These are phyloP conservation scores for Oryzias sinensis DNA, from an alignment of 2,797 vertebrate genomes.

Conservation along the genomic window DNA sequence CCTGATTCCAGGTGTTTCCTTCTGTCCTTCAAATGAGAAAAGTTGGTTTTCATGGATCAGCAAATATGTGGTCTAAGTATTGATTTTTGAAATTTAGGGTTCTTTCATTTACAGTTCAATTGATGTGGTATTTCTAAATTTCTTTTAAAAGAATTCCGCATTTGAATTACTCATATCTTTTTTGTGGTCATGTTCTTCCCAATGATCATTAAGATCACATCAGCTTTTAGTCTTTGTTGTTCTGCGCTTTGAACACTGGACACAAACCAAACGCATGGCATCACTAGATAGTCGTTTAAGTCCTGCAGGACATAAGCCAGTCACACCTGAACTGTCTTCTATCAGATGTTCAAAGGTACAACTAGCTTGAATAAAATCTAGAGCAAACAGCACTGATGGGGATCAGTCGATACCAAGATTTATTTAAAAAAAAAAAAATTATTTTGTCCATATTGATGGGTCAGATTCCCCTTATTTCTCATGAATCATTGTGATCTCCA, in stretches of 20 bases:
- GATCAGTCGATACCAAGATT: too few species aligned
- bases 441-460: too few species aligned
- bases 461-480: too few species aligned
- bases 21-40: slow-evolving; percentile 14
- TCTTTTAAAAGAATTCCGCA: slow-evolving; percentile 3
- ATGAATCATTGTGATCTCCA: too few species aligned
- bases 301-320: not conserved
- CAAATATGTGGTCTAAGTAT: slow-evolving; percentile 1
- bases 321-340: too few species aligned
- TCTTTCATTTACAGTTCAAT: slow-evolving; percentile 11
- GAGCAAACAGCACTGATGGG: too few species aligned
- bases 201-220: not conserved
- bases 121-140: not conserved
- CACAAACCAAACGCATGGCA: not conserved
- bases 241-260: not conserved
- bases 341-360: too few species aligned
- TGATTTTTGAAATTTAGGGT: slow-evolving; percentile 7
- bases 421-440: too few species aligned
- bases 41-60: slow-evolving; percentile 14
- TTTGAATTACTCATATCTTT: not conserved
- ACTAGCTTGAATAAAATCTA: too few species aligned
- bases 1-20: slow-evolving; percentile 3
- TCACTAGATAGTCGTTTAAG: not conserved
- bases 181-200: not conserved
- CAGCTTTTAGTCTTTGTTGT: not conserved